Evolutionary conservation across 53 echinoderm and acorn worm species (phyloP).

Genomic region (Crossaster papposus): DNA sequence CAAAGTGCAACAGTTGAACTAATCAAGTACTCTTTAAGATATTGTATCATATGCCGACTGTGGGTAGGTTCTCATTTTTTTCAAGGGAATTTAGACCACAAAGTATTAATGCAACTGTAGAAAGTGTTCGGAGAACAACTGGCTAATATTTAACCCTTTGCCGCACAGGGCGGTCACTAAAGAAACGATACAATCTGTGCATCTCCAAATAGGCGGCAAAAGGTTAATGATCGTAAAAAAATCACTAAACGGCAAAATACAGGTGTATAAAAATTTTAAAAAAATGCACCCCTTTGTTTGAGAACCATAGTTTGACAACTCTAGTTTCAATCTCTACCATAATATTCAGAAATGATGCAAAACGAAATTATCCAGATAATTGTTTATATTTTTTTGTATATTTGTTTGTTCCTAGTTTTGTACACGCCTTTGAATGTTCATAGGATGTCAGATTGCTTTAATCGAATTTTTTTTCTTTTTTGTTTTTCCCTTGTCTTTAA

Average conservation of each 20-base stretch:
- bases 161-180: neutral
- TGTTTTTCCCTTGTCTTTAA: neutral
- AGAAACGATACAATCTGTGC: neutral
- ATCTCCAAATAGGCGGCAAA: neutral
- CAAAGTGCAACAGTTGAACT: neutral
- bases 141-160: neutral
- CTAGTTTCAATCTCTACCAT: neutral
- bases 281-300: neutral
- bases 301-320: no score
- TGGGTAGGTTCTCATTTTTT: neutral
- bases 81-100: no score
- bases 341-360: constrained; percentile 44
- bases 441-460: neutral
- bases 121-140: neutral
- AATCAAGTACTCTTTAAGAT: neutral
- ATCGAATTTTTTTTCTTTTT: neutral
- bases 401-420: constrained; percentile 9
- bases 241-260: no score
- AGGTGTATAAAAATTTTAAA: constrained; percentile 2
- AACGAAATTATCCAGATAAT: neutral
- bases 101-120: neutral
- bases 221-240: neutral
- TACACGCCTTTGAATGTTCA: constrained; percentile 22
- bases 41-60: neutral
- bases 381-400: neutral